A percentile compares a stretch with the other conserved stretches of the same genome.
These are phyloP conservation scores for Maccullochella peelii DNA, from an alignment of 2,113 vertebrate species.

Conservation along the genomic window DNA sequence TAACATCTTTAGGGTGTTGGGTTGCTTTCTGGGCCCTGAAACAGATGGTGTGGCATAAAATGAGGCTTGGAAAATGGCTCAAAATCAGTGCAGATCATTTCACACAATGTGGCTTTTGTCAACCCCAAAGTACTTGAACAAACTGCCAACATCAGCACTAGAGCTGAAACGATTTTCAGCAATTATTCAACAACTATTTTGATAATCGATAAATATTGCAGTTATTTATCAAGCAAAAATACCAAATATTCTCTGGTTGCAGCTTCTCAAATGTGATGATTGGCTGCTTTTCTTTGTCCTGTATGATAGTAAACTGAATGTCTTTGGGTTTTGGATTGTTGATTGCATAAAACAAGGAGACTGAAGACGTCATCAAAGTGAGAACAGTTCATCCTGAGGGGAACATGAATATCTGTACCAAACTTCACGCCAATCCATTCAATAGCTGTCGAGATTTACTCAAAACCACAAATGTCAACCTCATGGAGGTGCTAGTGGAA, in stretches of 20 bases:
- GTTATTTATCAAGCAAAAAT: conserved; percentile 18
- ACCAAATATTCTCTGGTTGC: neutral
- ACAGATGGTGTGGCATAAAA: conserved; percentile 55
- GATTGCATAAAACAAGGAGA: neutral
- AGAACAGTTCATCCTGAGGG: neutral
- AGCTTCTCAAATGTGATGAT: neutral
- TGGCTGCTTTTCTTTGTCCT: neutral
- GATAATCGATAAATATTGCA: neutral
- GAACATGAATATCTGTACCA: neutral
- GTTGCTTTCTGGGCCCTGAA: conserved; percentile 39
- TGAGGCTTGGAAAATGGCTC: conserved; percentile 18
- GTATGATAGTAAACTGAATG: neutral
- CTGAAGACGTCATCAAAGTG: neutral
- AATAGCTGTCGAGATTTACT: neutral
- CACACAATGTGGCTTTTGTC: conserved; percentile 51
- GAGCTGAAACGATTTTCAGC: neutral
- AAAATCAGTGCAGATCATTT: conserved; percentile 36
- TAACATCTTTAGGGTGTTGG: conserved; percentile 47
- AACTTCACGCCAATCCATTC: neutral
- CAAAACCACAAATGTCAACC: neutral
- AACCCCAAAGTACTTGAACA: conserved; percentile 15
- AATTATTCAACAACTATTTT: conserved; percentile 12
- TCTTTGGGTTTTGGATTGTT: neutral
- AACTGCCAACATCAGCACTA: neutral
- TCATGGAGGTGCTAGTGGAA: neutral